Percentiles rank a stretch among this genome's conserved stretches.
These are phyloP conservation scores for Phrynosoma blainvillii DNA, from an alignment of 2,113 vertebrate species.

Conservation along the genomic window DNA sequence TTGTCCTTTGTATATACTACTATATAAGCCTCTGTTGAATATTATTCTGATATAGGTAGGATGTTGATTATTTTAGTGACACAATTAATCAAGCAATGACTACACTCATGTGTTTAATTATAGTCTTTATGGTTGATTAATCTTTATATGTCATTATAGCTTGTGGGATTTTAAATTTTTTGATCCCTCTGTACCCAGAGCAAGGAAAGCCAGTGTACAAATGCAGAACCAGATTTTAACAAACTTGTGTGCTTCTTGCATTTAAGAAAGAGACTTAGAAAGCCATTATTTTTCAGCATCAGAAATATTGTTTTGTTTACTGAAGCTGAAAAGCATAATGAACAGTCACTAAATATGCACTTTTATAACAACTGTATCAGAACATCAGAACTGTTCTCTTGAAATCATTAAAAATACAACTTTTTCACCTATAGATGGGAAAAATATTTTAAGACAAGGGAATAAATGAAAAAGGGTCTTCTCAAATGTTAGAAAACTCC, in stretches of 20 bases:
- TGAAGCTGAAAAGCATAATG: constrained; percentile 64
- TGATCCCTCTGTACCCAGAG: constrained; percentile 58
- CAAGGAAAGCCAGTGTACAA: constrained; percentile 62
- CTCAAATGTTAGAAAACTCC: too few relatives aligned
- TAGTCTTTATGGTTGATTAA: constrained; percentile 78
- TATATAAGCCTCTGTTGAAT: constrained; percentile 45
- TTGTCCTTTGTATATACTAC: not conserved
- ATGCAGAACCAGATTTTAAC: constrained; percentile 59
- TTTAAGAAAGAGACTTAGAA: constrained; percentile 47
- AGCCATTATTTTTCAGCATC: constrained; percentile 68
- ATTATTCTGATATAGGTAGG: constrained; percentile 72
- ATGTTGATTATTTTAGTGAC: constrained; percentile 74
- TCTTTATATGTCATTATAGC: constrained; percentile 73
- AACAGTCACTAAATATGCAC: constrained; percentile 53
- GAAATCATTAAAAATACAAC: not conserved
- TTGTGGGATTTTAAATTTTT: constrained; percentile 17
- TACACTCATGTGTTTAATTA: constrained; percentile 81
- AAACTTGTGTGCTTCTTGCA: constrained; percentile 54
- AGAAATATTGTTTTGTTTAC: constrained; percentile 70
- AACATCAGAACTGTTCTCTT: not conserved
- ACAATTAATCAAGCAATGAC: constrained; percentile 84
- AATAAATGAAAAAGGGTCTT: too few relatives aligned
- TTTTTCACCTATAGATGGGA: not conserved
- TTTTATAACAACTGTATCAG: constrained; percentile 14
- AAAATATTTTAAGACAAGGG: too few relatives aligned